Base-by-base conservation (phyloP, 2,797 vertebrate species). In the Onychomys torridus region DNA sequence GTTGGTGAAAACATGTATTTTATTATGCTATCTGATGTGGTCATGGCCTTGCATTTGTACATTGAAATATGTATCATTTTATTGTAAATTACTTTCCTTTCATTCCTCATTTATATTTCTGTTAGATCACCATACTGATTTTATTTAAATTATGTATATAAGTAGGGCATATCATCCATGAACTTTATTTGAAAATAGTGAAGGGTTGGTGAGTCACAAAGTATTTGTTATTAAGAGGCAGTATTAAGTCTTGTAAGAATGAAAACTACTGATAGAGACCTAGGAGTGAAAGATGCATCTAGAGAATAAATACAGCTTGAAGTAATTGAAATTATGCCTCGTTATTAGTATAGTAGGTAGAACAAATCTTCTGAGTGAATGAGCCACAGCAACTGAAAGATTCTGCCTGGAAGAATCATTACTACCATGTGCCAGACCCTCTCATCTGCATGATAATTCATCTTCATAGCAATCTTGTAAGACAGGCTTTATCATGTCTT, bases 31-130 rank as follows among this genome's bases (percentile, higher is more conserved):
- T 57, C 71, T 95, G 46, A 93, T 96, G 21, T 49, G 89, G 46
- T 63, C 3, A 0, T 93, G 84, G 17, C 55, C 49, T 93, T 95
- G 87, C 34, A 93, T 97, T 96, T 84, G 67, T 91, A 69, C 96
- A 93, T 92, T 85, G 69, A 96, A 95, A 92, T 96, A 83, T 23
- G 49, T 94, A 91, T 76, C 25, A 93, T 90, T 95, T 93, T 91
- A 73, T 78, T 97, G 8, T 88, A 96, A 95, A 95, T 97, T 97
- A n/a, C 43, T 96, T 96, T 95, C 29, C 29, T 82, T 95, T 95
- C 21, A 65, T 71, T 94, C 65, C 87, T 97, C 55, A 79, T 94
- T 94, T 93, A 90, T 96, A 92, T 96, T 97, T 96, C 87, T 94
- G 79, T 85, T 93, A 78, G 93, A 73, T 82, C 81, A 92, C 19